Conservation (phyloP, 2,888 invertebrate species). For the Leuctra nigra region DNA sequence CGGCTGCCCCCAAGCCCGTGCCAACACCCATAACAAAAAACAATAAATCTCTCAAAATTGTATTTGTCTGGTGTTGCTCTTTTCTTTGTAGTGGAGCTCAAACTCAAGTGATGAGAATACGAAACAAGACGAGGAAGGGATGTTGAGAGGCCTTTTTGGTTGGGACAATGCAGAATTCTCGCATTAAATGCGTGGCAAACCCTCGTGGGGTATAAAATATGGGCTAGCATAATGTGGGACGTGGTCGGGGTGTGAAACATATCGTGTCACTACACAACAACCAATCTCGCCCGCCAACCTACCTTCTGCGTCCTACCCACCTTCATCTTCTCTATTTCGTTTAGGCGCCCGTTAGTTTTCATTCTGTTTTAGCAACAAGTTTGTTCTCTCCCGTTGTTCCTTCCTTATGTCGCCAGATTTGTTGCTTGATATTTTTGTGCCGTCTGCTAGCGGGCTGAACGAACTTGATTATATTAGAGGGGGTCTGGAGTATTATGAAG, state of each 20-base stretch:
- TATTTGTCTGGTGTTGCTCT: constrained; percentile 17
- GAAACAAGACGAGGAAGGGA: constrained; percentile 6
- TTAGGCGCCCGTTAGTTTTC: too few species aligned
- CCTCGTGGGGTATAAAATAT: constrained; percentile 18
- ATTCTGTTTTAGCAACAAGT: neutral
- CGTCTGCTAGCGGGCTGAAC: neutral
- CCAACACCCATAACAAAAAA: constrained; percentile 14
- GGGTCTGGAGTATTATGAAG: neutral
- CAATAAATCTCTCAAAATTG: constrained; percentile 22
- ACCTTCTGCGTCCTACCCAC: too few species aligned
- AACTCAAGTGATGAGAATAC: constrained; percentile 11
- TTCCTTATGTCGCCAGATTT: neutral
- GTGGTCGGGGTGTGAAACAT: constrained; percentile 17
- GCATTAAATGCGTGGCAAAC: constrained; percentile 20
- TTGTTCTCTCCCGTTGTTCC: too few species aligned
- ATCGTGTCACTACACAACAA: too few species aligned
- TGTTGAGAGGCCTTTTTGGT: constrained; percentile 6
- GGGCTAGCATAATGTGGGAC: constrained; percentile 14
- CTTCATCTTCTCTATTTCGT: too few species aligned
- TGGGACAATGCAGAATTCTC: constrained; percentile 20
- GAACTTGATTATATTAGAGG: constrained; percentile 8
- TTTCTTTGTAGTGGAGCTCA: constrained; percentile 6
- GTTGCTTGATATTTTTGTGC: neutral
- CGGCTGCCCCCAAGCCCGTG: neutral
- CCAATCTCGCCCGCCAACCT: too few species aligned